A percentile compares a stretch with the other conserved stretches of the same genome.
These are phyloP conservation scores for Hydropotes inermis DNA, from an alignment of 2,113 vertebrate species.

Conservation along the genomic window DNA sequence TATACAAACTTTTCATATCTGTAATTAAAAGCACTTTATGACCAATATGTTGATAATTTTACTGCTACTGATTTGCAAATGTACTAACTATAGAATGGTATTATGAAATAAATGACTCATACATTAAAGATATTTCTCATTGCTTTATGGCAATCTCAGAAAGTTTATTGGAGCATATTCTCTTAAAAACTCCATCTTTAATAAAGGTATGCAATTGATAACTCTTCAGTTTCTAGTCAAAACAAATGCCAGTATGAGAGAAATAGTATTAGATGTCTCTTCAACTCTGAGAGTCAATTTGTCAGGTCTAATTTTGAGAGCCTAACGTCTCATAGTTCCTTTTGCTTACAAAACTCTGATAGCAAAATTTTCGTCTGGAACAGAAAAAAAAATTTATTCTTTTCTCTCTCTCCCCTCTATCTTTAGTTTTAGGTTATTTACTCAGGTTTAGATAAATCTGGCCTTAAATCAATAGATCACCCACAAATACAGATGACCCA, in stretches of 20 bases:
- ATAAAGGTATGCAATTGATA: not conserved
- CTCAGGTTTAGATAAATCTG: not conserved
- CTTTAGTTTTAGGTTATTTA: not conserved
- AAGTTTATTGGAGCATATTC: not conserved
- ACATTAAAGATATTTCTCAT: not conserved
- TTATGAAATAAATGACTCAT: not conserved
- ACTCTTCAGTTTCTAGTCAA: not conserved
- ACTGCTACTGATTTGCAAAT: not conserved
- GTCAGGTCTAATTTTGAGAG: not conserved
- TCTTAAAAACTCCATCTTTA: not conserved
- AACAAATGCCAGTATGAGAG: not conserved
- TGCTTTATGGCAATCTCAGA: not conserved
- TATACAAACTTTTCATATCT: not conserved
- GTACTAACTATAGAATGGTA: not conserved
- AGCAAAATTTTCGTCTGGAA: not conserved
- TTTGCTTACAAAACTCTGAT: not conserved
- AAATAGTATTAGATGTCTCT: not conserved
- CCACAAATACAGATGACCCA: not conserved
- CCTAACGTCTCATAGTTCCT: not conserved
- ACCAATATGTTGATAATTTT: not conserved
- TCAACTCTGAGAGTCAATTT: not conserved
- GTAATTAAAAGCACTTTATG: not conserved
- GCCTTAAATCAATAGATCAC: not conserved
- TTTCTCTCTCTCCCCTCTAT: not conserved
- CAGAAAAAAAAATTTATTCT: not conserved